These are phyloP conservation scores for Hyalella azteca DNA, from an alignment of 2,888 invertebrate genomes.

Conservation along the genomic window DNA sequence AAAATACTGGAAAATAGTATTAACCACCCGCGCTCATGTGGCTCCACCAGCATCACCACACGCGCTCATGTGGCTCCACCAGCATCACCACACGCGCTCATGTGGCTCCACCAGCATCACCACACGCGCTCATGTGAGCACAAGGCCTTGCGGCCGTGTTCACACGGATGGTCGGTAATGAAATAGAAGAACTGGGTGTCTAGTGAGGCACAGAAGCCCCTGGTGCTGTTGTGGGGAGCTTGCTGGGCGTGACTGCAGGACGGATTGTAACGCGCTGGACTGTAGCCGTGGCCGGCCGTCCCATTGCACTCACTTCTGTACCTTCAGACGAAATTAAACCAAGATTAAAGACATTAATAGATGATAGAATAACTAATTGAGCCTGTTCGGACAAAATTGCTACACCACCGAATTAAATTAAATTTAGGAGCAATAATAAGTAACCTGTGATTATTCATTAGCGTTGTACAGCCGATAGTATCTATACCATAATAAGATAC, in stretches of 20 bases:
- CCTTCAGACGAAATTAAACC: neutral
- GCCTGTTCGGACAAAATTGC: neutral
- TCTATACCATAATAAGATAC: too few species aligned
- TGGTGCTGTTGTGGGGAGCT: constrained; percentile 6
- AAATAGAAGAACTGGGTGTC: constrained; percentile 19
- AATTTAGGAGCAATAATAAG: too few species aligned
- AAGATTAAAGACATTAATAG: neutral
- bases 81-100: neutral
- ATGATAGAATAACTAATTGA: too few species aligned
- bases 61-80: too few species aligned
- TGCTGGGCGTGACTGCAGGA: neutral
- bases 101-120: neutral
- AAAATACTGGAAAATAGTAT: too few species aligned
- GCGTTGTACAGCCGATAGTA: too few species aligned
- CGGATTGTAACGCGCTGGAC: neutral
- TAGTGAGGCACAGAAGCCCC: neutral
- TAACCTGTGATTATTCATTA: too few species aligned
- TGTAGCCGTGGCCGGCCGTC: neutral
- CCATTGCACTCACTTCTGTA: neutral
- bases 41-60: too few species aligned
- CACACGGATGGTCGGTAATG: constrained; percentile 1
- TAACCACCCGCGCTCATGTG: too few species aligned
- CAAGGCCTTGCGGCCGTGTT: neutral
- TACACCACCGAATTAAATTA: too few species aligned
- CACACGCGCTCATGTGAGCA: neutral